These are phyloP conservation scores for Ophion ventricosus DNA, from an alignment of 2,888 invertebrate genomes.

Conservation along the genomic window DNA sequence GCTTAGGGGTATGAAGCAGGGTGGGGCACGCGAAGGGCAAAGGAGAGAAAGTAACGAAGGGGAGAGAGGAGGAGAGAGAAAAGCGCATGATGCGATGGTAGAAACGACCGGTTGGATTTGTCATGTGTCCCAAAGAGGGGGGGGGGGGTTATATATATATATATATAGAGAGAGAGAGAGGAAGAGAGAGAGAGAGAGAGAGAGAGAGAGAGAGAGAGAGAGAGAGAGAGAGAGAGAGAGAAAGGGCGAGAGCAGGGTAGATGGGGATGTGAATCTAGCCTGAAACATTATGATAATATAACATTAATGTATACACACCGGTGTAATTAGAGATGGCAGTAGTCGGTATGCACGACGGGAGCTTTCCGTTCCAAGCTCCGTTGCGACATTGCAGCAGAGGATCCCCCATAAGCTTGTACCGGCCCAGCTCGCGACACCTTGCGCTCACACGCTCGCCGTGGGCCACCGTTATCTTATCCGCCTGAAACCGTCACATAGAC, in stretches of 20 bases:
- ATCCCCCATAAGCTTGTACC: constrained; percentile 93
- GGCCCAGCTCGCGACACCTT: constrained; percentile 92
- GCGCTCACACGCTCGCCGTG: constrained; percentile 91
- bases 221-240: constrained; percentile 3
- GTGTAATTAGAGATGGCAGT: constrained; percentile 94
- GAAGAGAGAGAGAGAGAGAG: background rate
- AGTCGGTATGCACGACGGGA: constrained; percentile 94
- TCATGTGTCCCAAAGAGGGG: constrained; percentile 43
- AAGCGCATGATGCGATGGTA: background rate
- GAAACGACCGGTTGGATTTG: constrained; percentile 53
- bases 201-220: background rate
- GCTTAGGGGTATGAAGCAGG: background rate
- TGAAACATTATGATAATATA: constrained; percentile 62
- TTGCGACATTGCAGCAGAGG: constrained; percentile 91
- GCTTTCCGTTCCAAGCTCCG: constrained; percentile 90
- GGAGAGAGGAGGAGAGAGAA: background rate
- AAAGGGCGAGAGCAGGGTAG: background rate
- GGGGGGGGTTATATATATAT: too few relatives aligned
- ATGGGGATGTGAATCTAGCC: constrained; percentile 52
- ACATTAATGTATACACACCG: constrained; percentile 83
- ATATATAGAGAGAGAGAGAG: background rate
- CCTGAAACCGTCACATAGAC: constrained; percentile 72
- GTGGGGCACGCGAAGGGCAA: background rate
- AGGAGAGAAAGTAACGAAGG: background rate
- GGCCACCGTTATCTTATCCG: constrained; percentile 84